phyloP scores from a whole-genome alignment of 1,140 invertebrate genomes.

The Heliconius himera region DNA sequence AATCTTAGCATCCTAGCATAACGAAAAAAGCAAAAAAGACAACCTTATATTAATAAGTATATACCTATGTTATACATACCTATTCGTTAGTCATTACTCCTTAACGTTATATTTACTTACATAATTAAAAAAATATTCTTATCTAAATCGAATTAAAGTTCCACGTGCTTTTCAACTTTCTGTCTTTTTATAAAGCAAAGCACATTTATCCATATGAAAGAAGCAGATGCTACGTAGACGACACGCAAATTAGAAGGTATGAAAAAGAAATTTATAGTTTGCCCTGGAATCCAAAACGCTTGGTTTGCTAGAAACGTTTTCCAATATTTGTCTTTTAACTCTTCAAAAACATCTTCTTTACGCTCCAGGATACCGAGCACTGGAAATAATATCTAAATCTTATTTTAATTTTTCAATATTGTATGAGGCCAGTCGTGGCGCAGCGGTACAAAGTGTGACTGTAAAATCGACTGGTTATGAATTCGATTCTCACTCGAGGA shows the following conservation, averaged over 20 bases:
- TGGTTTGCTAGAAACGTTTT: slow-evolving; percentile 88
- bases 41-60: too few relatives aligned
- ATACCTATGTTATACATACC: too few relatives aligned
- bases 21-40: not conserved
- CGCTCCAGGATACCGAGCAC: slow-evolving; percentile 89
- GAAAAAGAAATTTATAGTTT: slow-evolving; percentile 88
- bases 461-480: too few relatives aligned
- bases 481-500: too few relatives aligned
- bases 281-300: slow-evolving; percentile 90
- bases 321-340: slow-evolving; percentile 87
- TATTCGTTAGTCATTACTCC: too few relatives aligned
- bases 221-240: slow-evolving; percentile 86
- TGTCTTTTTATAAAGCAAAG: slow-evolving; percentile 88
- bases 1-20: not conserved
- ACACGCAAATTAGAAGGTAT: slow-evolving; percentile 86
- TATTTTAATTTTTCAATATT: not conserved
- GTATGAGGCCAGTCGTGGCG: too few relatives aligned
- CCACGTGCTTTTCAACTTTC: slow-evolving; percentile 49
- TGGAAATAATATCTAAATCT: slow-evolving; percentile 61
- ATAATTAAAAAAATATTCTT: not conserved
- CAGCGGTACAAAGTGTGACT: too few relatives aligned
- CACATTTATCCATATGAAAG: slow-evolving; percentile 90
- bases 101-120: not conserved
- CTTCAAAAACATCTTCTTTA: slow-evolving; percentile 85
- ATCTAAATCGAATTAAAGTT: not conserved